These are phyloP conservation scores for Toxotes chatareus DNA, from an alignment of 2,113 vertebrate species.

Conservation along the genomic window DNA sequence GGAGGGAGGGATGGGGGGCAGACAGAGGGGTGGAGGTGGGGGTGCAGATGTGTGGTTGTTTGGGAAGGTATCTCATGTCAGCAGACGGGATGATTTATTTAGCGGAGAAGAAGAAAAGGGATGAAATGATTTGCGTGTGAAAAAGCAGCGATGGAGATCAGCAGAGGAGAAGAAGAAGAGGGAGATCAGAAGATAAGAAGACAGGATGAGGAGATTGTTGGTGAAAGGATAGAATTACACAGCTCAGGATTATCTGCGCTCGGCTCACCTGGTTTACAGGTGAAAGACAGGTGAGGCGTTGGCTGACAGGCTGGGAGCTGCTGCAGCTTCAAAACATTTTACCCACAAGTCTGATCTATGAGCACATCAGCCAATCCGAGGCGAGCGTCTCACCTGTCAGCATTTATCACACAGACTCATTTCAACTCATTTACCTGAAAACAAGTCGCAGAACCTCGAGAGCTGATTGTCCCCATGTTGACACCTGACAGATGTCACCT, in stretches of 20 bases:
- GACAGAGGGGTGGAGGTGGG: not conserved
- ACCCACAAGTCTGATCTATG: not conserved
- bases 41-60: slow-evolving; percentile 50
- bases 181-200: slow-evolving; percentile 58
- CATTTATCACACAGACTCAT: not conserved
- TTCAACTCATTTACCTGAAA: not conserved
- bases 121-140: slow-evolving; percentile 70
- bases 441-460: not conserved
- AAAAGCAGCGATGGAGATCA: slow-evolving; percentile 63
- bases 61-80: slow-evolving; percentile 64
- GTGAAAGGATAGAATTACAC: slow-evolving; percentile 66
- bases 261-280: slow-evolving; percentile 63
- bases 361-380: slow-evolving; percentile 32
- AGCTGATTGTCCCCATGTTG: too few relatives aligned
- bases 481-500: too few relatives aligned
- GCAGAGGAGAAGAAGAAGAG: slow-evolving; percentile 30
- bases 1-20: slow-evolving; percentile 4
- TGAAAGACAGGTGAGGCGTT: slow-evolving; percentile 58
- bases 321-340: slow-evolving; percentile 22
- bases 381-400: not conserved
- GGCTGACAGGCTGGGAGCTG: slow-evolving; percentile 29
- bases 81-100: slow-evolving; percentile 65
- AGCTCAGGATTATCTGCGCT: slow-evolving; percentile 62
- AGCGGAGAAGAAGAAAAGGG: slow-evolving; percentile 24
- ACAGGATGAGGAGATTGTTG: slow-evolving; percentile 61